Conservation (phyloP, 1,140 invertebrate genomes). For the Ladona fulva region DNA sequence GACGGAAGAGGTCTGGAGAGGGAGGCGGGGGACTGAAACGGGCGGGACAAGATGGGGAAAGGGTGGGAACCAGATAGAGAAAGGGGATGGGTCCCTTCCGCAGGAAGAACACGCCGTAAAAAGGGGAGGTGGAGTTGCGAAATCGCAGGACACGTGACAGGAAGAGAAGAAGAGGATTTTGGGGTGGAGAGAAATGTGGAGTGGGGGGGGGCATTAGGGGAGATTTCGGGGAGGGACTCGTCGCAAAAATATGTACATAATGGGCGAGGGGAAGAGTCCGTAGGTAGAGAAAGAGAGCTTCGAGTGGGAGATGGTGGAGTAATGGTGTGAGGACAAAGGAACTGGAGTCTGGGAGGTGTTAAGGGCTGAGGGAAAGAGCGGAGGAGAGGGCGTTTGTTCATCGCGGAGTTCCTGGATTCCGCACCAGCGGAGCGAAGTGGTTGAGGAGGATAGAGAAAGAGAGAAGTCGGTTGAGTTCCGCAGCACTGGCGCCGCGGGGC, state of each 20-base stretch:
- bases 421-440: neutral
- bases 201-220: neutral
- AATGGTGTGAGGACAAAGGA: neutral
- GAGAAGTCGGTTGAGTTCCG: conserved; percentile 1
- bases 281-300: neutral
- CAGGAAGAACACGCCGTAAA: neutral
- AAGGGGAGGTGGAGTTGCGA: neutral
- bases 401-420: neutral
- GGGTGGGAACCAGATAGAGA: conserved; percentile 11
- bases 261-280: neutral
- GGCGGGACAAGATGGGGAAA: conserved; percentile 8
- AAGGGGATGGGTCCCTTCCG: neutral
- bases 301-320: neutral
- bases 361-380: neutral
- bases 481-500: neutral
- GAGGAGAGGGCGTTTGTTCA: neutral
- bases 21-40: no score
- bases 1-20: neutral
- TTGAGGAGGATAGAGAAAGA: neutral
- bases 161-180: neutral
- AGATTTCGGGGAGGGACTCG: conserved; percentile 11
- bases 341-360: neutral
- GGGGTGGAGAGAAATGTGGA: neutral
- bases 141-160: neutral
- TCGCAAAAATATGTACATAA: conserved; percentile 22